A percentile compares a stretch with the other conserved stretches of the same genome.
phyloP scores from a whole-genome alignment of 2,797 vertebrate genomes.

The Hydrolagus colliei region DNA sequence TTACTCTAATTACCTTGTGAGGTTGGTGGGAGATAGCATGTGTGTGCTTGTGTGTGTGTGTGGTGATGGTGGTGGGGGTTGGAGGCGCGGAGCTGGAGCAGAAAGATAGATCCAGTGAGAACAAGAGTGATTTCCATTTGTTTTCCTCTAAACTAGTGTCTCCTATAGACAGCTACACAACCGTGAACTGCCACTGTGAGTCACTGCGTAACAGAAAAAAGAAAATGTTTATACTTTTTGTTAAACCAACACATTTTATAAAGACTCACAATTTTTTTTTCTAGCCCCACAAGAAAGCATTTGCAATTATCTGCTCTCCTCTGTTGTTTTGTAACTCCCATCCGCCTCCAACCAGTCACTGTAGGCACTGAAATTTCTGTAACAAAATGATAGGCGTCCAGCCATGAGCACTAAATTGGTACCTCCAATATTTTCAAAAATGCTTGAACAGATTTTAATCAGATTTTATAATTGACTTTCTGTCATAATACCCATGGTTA shows the following conservation, averaged over 20 bases:
- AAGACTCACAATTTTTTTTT: neutral
- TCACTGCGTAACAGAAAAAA: neutral
- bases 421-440: conserved; percentile 17
- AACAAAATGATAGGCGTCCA: neutral
- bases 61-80: too few species aligned
- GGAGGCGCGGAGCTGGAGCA: too few species aligned
- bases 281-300: neutral
- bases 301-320: neutral
- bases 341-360: neutral
- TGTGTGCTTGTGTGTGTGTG: too few species aligned
- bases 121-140: neutral
- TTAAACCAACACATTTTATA: neutral
- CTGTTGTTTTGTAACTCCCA: neutral
- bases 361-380: neutral
- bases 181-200: neutral
- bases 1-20: neutral
- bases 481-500: neutral
- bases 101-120: too few species aligned
- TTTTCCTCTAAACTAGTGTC: neutral
- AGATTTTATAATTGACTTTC: conserved; percentile 18
- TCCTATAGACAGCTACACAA: neutral
- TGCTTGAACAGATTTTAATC: conserved; percentile 23
- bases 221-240: too few species aligned
- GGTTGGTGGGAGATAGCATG: neutral
- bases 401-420: neutral